These are phyloP conservation scores for Rhopilema esculentum DNA, from an alignment of 30 jellyfish, hydroid and myxozoan species.

Conservation along the genomic window DNA sequence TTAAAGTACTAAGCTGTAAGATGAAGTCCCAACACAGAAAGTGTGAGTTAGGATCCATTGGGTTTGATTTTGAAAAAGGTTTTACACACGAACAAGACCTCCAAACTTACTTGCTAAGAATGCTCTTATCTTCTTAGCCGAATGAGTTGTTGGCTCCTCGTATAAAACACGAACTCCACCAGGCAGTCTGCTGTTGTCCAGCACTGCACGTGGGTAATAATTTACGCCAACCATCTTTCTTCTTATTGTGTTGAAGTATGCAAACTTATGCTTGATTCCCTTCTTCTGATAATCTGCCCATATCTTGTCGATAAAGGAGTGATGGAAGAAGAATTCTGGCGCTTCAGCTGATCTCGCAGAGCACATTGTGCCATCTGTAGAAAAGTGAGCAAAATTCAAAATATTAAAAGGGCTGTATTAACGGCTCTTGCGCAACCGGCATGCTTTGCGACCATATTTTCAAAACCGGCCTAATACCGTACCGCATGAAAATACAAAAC, in stretches of 20 bases:
- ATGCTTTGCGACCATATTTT: no score
- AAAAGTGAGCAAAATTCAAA: neutral
- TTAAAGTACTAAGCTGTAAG: no score
- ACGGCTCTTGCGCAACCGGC: no score
- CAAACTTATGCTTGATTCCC: slow-evolving; percentile 16
- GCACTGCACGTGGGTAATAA: slow-evolving; percentile 27
- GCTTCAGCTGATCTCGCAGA: slow-evolving; percentile 51
- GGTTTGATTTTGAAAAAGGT: neutral
- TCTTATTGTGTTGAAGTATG: slow-evolving; percentile 30
- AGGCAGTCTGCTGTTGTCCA: slow-evolving; percentile 49
- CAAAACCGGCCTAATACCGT: no score
- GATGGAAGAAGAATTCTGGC: slow-evolving; percentile 74
- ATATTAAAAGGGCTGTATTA: neutral
- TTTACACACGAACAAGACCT: neutral
- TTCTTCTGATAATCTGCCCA: slow-evolving; percentile 75
- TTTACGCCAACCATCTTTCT: slow-evolving; percentile 32
- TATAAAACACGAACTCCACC: slow-evolving; percentile 66
- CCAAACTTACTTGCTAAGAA: slow-evolving; percentile 27
- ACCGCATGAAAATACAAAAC: no score
- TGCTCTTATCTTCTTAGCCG: slow-evolving; percentile 23
- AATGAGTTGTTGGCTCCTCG: slow-evolving; percentile 30
- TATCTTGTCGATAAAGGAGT: slow-evolving; percentile 74
- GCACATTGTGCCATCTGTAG: slow-evolving; percentile 69
- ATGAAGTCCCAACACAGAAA: no score
- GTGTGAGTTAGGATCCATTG: no score